Evolutionary conservation across 37 sponge, comb jelly and placozoan species (phyloP).

Genomic region (Aphrocallistes beatrix): DNA sequence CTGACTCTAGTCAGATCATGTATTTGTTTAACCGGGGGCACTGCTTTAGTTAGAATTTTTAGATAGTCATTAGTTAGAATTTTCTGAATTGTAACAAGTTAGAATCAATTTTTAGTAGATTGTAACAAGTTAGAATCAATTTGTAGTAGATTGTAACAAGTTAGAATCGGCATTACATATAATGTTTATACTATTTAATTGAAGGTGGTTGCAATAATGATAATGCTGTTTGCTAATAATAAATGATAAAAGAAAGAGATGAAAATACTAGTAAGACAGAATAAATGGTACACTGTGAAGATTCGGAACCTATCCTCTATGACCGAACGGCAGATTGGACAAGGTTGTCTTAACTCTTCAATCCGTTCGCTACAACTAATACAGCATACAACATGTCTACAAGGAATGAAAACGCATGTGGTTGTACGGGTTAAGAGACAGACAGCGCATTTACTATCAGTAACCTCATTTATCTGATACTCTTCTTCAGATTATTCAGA

Average conservation of each 20-base stretch:
- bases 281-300: conserved; percentile 2
- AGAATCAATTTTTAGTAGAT: too few relatives aligned
- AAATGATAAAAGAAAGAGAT: not conserved
- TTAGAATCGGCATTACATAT: not conserved
- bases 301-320: conserved; percentile 13
- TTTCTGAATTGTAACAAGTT: too few relatives aligned
- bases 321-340: not conserved
- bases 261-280: conserved; percentile 9
- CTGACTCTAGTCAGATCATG: too few relatives aligned
- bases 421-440: conserved; percentile 1
- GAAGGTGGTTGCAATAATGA: not conserved
- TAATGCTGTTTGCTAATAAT: not conserved
- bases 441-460: not conserved
- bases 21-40: too few relatives aligned
- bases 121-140: too few relatives aligned
- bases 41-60: too few relatives aligned
- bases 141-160: not conserved
- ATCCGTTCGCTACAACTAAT: not conserved
- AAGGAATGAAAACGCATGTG: conserved; percentile 19
- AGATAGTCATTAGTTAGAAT: too few relatives aligned
- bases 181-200: not conserved
- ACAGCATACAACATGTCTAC: conserved; percentile 16
- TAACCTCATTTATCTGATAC: not conserved
- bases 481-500: not conserved
- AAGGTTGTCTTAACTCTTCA: conserved; percentile 16